Base-by-base conservation (phyloP, 2,888 invertebrate genomes). In the Cephus pulcher region DNA sequence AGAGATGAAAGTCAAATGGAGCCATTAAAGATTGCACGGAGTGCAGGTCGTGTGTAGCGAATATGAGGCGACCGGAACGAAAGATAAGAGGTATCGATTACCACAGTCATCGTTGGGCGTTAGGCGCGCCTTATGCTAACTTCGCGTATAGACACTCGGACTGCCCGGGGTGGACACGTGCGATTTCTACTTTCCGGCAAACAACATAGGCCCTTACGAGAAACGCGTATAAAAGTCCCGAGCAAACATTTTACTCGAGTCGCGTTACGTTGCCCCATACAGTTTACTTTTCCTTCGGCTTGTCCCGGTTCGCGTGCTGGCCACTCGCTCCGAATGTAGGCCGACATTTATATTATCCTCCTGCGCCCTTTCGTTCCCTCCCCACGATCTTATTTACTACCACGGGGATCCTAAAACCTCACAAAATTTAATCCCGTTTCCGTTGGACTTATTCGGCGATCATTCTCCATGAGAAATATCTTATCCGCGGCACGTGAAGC, bases 261-360 rank as follows among this genome's bases (percentile, higher is more conserved):
- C 3, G 73, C 73, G 56, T 76, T 32, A 56, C 70, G 33, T 56
- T 73, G 33, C 71, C 69, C 70, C 76, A 75, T 80, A 56, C 56
- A 0, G 23, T 56, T 56, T 56, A 23, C 56, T 9, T 40, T 40
- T 23, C 23, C 56, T 80, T 74, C 73, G 70, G 71, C 69, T 76
- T 69, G 75, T 35, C 75, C 74, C 40, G 71, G 75, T 15, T 69
- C 68, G 77, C 79, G 75, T 79, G 77, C 73, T 78, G 71, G 70
- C 77, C 71, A 79, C 77, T 78, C 75, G 76, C 74, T 73, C 75
- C 0, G 75, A 70, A 80, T 80, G 74, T 80, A 78, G 80, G 80
- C 77, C 80, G 77, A 78, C 80, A 80, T 80, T 80, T 80, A 80
- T 80, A 80, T 80, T 79, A 79, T 76, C 77, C 74, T 40, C 30